These are phyloP conservation scores for Pelecanoides urinatrix DNA, from an alignment of 2,113 vertebrate species.

Conservation along the genomic window DNA sequence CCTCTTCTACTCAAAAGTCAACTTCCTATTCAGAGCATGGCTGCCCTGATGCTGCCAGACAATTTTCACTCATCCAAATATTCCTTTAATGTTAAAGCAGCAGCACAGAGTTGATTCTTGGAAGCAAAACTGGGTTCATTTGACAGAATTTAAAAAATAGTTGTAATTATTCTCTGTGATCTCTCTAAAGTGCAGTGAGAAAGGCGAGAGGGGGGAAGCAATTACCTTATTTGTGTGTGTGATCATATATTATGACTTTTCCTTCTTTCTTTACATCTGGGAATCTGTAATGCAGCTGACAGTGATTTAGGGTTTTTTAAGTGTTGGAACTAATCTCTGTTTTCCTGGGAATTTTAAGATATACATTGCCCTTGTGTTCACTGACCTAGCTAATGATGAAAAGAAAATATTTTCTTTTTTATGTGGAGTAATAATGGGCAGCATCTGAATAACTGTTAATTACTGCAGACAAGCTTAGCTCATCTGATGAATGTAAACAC, in stretches of 20 bases:
- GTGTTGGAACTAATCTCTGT: slow-evolving; percentile 12
- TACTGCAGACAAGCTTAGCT: slow-evolving; percentile 13
- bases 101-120: not conserved
- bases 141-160: slow-evolving; percentile 1
- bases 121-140: slow-evolving; percentile 20
- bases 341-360: slow-evolving; percentile 3
- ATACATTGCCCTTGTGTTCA: not conserved
- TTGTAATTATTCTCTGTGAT: slow-evolving; percentile 33
- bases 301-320: not conserved
- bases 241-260: not conserved
- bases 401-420: not conserved
- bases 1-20: not conserved
- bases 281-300: not conserved
- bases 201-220: not conserved
- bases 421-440: slow-evolving; percentile 36
- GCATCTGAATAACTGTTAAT: slow-evolving; percentile 54
- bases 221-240: slow-evolving; percentile 17
- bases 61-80: not conserved
- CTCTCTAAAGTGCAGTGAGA: not conserved
- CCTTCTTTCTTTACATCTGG: not conserved
- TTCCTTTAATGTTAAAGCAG: not conserved
- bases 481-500: slow-evolving; percentile 46
- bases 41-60: not conserved
- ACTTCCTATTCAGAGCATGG: not conserved
- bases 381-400: slow-evolving; percentile 38